Evolutionary conservation across 2,888 invertebrate genomes (phyloP).

Genomic region (Loripinus fragilis): DNA sequence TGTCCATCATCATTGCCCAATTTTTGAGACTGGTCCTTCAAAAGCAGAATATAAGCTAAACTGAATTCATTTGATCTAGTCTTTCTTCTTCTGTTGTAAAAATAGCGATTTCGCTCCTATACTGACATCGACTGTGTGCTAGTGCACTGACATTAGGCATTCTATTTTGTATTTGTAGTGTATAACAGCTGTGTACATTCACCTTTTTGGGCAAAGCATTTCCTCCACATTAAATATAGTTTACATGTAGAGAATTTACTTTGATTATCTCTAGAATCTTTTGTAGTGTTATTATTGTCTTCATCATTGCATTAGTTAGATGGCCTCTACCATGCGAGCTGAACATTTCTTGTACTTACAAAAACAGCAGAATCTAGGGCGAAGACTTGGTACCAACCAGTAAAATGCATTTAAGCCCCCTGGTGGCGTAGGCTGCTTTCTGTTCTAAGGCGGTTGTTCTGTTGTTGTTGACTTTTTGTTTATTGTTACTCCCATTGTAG

Average conservation of each 20-base stretch:
- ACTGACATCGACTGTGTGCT: background rate
- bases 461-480: too few relatives aligned
- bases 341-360: too few relatives aligned
- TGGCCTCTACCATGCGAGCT: too few relatives aligned
- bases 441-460: too few relatives aligned
- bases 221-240: background rate
- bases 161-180: slow-evolving; percentile 3
- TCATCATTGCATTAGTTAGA: too few relatives aligned
- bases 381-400: too few relatives aligned
- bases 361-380: too few relatives aligned
- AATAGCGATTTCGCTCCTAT: background rate
- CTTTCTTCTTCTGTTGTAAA: background rate
- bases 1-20: background rate
- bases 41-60: background rate
- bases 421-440: too few relatives aligned
- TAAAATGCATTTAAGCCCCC: too few relatives aligned
- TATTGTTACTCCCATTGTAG: too few relatives aligned
- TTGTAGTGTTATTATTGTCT: background rate
- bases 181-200: background rate
- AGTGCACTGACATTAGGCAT: background rate
- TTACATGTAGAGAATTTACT: background rate
- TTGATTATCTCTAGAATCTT: background rate
- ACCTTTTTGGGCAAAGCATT: background rate
- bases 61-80: background rate
- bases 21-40: background rate